A percentile compares a stretch with the other conserved stretches of the same genome.
Conservation (phyloP, 2,888 invertebrate genomes). For the Ellobium chinense region DNA sequence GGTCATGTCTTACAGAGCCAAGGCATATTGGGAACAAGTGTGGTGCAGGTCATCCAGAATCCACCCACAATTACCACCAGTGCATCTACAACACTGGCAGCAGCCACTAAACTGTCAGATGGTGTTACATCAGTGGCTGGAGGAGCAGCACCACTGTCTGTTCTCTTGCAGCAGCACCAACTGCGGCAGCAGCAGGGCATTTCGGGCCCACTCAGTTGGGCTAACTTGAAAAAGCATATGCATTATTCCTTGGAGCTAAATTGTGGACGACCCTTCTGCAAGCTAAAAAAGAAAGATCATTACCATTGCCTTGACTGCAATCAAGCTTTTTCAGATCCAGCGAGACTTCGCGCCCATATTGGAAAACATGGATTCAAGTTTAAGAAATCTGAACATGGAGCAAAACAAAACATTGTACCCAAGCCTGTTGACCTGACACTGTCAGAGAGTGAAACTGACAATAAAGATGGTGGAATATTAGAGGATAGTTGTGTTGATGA, state of each 20-base stretch:
- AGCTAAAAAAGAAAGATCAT: slow-evolving; percentile 88
- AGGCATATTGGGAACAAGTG: background rate
- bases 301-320: slow-evolving; percentile 90
- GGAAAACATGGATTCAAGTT: slow-evolving; percentile 83
- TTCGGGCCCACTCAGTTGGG: slow-evolving; percentile 64
- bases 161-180: slow-evolving; percentile 63
- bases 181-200: slow-evolving; percentile 40
- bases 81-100: background rate
- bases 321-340: slow-evolving; percentile 88
- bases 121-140: slow-evolving; percentile 7
- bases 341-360: slow-evolving; percentile 85
- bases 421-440: slow-evolving; percentile 2
- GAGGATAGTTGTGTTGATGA: slow-evolving; percentile 33
- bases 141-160: slow-evolving; percentile 56
- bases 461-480: slow-evolving; percentile 15
- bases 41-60: slow-evolving; percentile 24
- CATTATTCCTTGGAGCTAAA: slow-evolving; percentile 71
- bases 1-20: slow-evolving; percentile 22
- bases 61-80: background rate
- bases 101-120: slow-evolving; percentile 21
- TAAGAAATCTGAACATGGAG: slow-evolving; percentile 47
- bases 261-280: slow-evolving; percentile 89
- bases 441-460: too few relatives aligned
- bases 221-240: slow-evolving; percentile 67
- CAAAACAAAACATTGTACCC: background rate